These are phyloP conservation scores for Lineus longissimus DNA, from an alignment of 1,140 invertebrate genomes.

Conservation along the genomic window DNA sequence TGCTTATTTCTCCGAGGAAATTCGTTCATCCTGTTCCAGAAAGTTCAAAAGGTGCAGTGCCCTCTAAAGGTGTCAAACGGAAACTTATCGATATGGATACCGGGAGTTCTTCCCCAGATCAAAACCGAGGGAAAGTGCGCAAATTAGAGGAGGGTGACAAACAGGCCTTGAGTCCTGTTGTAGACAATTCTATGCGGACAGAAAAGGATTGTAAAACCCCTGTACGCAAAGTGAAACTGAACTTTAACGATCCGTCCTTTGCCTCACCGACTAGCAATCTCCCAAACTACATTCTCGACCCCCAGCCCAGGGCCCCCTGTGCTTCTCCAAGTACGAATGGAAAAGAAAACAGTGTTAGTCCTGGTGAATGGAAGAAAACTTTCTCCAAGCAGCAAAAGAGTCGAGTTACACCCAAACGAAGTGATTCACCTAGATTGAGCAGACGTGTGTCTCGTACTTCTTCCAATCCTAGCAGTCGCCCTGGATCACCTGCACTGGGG, in stretches of 20 bases:
- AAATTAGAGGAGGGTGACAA: not conserved
- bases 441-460: too few species aligned
- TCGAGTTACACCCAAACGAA: too few species aligned
- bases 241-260: not conserved
- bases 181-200: not conserved
- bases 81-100: not conserved
- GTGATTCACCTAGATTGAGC: too few species aligned
- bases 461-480: too few species aligned
- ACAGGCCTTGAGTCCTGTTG: not conserved
- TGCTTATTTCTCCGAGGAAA: conserved; percentile 12
- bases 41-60: not conserved
- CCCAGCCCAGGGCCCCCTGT: conserved; percentile 13
- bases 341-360: too few species aligned
- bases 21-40: not conserved
- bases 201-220: not conserved
- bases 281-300: conserved; percentile 18
- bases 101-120: not conserved
- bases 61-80: not conserved
- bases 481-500: too few species aligned
- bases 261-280: conserved; percentile 9
- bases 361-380: too few species aligned
- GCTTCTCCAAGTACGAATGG: too few species aligned
- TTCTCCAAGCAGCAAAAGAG: too few species aligned
- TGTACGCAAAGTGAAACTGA: not conserved
- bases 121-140: not conserved